Base-by-base conservation (phyloP, 2,888 invertebrate species). In the Stenolophus ochropezus region DNA sequence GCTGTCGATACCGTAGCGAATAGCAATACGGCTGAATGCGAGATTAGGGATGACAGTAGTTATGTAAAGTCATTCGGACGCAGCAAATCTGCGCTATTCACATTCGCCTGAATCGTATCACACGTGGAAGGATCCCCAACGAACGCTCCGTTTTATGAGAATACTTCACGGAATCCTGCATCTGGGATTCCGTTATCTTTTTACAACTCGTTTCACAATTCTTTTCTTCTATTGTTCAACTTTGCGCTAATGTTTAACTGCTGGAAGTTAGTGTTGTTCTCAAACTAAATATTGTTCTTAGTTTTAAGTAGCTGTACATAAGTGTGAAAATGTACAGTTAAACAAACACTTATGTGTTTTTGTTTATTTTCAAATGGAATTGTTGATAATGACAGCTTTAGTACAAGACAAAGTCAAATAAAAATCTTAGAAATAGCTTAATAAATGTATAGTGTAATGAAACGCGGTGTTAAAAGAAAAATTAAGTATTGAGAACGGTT, bases 121-220 rank as follows among this genome's bases (percentile, higher is more conserved):
- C 58, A 58, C 20, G 20, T 58, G 23, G 23, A n/a, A 58, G 58
- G 58, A 23, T 58, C 58, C n/a, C n/a, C 11, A 23, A 25, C 21
- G 58, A 23, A 58, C 23, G n/a, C n/a, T 23, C 58, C 23, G 58
- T 58, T 58, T 58, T 58, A 25, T 58, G 23, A 8, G 53, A 20
- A n/a, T 21, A 58, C 21, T 58, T 58, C 58, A 23, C 23, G 5
- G 25, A 58, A 58, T 11, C n/a, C 23, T 1, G 4, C 11, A 23
- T 58, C n/a, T 6, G 23, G 23, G 58, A 23, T 1, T 58, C n/a
- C n/a, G 1, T n/a, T 58, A 49, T 49, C 49, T n/a, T 49, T 49
- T n/a, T n/a, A n/a, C n/a, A n/a, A 33, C 4, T 2, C 33, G 1
- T 33, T 33, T 8, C 33, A 33, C 33, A 33, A 33, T 33, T 33